Conservation (phyloP, 64 coral and sea anemone species). For the Montipora sp. region DNA sequence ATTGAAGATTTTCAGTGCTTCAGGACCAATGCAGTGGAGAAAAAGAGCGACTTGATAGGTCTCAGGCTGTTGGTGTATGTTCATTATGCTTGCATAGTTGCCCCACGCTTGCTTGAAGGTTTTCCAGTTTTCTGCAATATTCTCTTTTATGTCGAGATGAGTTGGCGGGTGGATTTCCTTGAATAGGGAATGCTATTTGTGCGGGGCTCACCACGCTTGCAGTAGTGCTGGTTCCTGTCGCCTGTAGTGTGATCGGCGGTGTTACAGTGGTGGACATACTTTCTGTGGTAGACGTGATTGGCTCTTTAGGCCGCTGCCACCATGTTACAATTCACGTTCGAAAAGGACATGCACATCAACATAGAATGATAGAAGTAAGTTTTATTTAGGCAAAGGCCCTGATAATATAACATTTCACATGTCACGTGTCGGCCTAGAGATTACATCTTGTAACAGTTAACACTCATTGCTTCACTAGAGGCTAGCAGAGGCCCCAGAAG, state of each 20-base stretch:
- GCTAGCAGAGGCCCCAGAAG: too few species aligned
- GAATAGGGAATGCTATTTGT: neutral
- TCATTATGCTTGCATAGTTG: neutral
- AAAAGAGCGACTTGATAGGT: neutral
- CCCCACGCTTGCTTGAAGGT: conserved; percentile 1
- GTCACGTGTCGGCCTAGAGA: neutral
- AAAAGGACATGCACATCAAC: neutral
- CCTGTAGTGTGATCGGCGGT: neutral
- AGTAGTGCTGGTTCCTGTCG: neutral
- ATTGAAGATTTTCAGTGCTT: neutral
- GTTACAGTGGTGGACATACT: neutral
- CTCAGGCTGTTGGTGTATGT: neutral
- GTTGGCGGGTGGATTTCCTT: neutral
- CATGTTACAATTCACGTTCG: conserved; percentile 16
- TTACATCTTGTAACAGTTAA: neutral
- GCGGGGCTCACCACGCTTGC: neutral
- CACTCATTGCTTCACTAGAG: too few species aligned
- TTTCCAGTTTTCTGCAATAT: neutral
- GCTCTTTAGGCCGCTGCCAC: neutral
- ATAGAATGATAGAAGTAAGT: conserved; percentile 6
- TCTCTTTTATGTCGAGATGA: neutral
- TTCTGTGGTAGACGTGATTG: neutral
- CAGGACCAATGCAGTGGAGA: neutral
- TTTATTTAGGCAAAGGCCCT: conserved; percentile 6
- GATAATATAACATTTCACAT: neutral